Percentiles rank a stretch among this genome's conserved stretches.
Conservation (phyloP, 1,140 invertebrate species). For the Globodera ellingtonae region DNA sequence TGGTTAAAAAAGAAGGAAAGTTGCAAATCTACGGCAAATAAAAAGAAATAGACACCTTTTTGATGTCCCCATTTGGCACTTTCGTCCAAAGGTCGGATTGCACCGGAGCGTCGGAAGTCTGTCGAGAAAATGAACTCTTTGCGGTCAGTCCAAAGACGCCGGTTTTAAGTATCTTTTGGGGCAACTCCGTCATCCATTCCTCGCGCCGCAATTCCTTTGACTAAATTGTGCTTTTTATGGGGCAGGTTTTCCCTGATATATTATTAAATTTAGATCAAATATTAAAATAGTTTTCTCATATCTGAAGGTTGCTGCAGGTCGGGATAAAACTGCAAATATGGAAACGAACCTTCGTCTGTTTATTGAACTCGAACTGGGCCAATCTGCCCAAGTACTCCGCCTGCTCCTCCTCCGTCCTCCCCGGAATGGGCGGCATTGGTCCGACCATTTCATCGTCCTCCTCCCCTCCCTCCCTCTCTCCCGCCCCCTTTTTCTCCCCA, state of each 20-base stretch:
- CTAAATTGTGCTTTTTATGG: background rate
- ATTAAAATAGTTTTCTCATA: no score
- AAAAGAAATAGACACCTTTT: background rate
- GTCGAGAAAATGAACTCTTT: conserved; percentile 36
- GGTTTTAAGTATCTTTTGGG: conserved; percentile 36
- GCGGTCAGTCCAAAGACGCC: conserved; percentile 34
- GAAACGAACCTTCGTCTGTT: conserved; percentile 20
- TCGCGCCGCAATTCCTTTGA: conserved; percentile 29
- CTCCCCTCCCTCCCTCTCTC: conserved; percentile 4
- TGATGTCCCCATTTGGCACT: conserved; percentile 19
- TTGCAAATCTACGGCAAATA: background rate
- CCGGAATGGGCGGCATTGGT: conserved; percentile 30
- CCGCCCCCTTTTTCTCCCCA: background rate
- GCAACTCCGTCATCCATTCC: conserved; percentile 49
- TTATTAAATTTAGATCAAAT: background rate
- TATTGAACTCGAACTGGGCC: conserved; percentile 31
- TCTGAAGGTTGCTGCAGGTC: background rate
- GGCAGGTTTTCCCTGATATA: background rate
- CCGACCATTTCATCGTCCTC: conserved; percentile 32
- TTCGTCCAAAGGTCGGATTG: conserved; percentile 11
- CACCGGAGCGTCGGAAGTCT: background rate
- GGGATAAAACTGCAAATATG: no score
- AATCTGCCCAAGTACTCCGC: conserved; percentile 29
- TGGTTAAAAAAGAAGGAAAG: background rate
- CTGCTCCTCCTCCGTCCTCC: conserved; percentile 18